phyloP scores from a whole-genome alignment of 2,888 invertebrate genomes.

The Sesia apiformis region DNA sequence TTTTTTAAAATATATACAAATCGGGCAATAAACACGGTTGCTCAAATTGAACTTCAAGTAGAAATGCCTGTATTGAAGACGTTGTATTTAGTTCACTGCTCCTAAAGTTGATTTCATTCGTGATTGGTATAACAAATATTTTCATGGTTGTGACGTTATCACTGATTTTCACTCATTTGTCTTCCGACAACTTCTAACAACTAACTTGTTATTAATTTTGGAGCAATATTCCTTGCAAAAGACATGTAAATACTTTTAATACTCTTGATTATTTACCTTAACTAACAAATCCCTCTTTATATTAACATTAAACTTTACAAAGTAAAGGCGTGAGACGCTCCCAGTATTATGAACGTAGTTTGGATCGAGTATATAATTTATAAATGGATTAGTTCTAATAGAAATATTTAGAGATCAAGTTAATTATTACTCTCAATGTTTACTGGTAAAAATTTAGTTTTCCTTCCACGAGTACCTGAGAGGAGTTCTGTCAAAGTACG shows the following conservation, averaged over 20 bases:
- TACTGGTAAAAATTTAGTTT: slow-evolving; percentile 24
- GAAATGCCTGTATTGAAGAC: neutral
- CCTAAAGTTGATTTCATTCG: slow-evolving; percentile 20
- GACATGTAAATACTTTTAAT: slow-evolving; percentile 55
- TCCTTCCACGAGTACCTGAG: slow-evolving; percentile 57
- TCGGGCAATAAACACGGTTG: slow-evolving; percentile 49
- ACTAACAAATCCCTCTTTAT: slow-evolving; percentile 34
- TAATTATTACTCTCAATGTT: slow-evolving; percentile 10
- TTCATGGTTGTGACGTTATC: slow-evolving; percentile 60
- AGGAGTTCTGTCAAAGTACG: slow-evolving; percentile 28
- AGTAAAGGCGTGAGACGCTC: slow-evolving; percentile 34
- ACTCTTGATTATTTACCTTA: slow-evolving; percentile 33
- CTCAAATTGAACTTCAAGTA: slow-evolving; percentile 30
- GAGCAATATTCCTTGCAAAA: slow-evolving; percentile 68
- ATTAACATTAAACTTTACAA: slow-evolving; percentile 24
- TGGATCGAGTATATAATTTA: slow-evolving; percentile 12
- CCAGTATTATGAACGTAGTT: slow-evolving; percentile 32
- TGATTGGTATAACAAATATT: slow-evolving; percentile 22
- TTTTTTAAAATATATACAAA: slow-evolving; percentile 45
- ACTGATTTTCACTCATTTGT: slow-evolving; percentile 42
- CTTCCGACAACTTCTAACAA: slow-evolving; percentile 45
- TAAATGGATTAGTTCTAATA: slow-evolving; percentile 13
- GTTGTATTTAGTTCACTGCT: slow-evolving; percentile 22
- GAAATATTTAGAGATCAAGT: slow-evolving; percentile 11
- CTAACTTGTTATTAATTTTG: slow-evolving; percentile 38